Base-by-base conservation (phyloP, 1,140 invertebrate genomes). In the Drosophila suzukii region DNA sequence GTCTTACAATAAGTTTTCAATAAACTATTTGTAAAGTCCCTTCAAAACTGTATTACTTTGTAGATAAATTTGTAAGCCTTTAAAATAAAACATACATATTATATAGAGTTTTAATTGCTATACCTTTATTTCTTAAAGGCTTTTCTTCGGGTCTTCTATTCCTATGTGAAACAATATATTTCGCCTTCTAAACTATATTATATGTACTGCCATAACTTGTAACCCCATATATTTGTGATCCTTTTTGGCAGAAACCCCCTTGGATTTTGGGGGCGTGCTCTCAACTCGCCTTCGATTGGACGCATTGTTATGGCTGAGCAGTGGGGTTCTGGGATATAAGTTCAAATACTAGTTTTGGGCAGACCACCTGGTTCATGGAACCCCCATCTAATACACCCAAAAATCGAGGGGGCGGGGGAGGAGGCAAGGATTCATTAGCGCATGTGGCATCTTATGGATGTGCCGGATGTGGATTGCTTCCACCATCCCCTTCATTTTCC, bases 341-440 rank as follows among this genome's bases (percentile, higher is more conserved):
- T 66, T 66, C 59, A 65, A 66, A 67, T 50, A 32, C 44, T 71
- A 71, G 67, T 65, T 85, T 71, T 57, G 55, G 51, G 53, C 53
- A 71, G 77, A 67, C 68, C 77, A 78, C 60, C 78, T 50, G 58
- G 36, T 62, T 49, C 57, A 46, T 43, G 47, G 27, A 27, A 6
- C 58, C 38, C 36, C 44, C 36, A 39, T 6, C 6, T 27, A 27
- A 27, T 3, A 27, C 58, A 51, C 39, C 51, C 47, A n/a, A 27
- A 27, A 27, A 27, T 27, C 27, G 4, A 3, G 27, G 27, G 7
- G 7, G 32, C 2, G 32, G 32, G 32, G 32, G 32, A 3, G 8
- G 30, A 0, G 6, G 6, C 0, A 32, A 8, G 60, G 55, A 79
- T 86, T 86, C 83, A 86, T 88, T 86, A 86, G 79, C 66, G 81